Evolutionary conservation across 2,113 vertebrate species (phyloP).

Genomic region (Motacilla tschutschensis): DNA sequence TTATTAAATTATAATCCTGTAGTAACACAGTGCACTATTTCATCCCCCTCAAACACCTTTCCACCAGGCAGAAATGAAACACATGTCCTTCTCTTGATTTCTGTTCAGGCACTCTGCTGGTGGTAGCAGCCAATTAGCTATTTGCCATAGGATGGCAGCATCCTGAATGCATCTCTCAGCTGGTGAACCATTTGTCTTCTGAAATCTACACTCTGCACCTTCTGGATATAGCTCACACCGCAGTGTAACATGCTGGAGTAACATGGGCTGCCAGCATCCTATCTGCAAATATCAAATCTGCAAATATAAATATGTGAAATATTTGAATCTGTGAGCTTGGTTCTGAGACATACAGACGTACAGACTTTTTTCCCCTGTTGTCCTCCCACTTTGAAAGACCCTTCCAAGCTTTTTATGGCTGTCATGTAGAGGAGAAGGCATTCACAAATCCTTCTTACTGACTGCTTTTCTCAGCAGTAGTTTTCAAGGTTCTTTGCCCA

Average conservation of each 20-base stretch:
- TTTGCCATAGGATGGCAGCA: background rate
- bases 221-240: background rate
- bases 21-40: background rate
- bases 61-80: background rate
- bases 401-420: background rate
- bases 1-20: background rate
- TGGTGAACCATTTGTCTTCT: background rate
- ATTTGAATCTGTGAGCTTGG: background rate
- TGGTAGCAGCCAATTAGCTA: background rate
- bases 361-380: rapidly evolving
- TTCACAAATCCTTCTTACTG: background rate
- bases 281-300: background rate
- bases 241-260: background rate
- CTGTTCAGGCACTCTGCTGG: background rate
- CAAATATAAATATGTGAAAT: background rate
- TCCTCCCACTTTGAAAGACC: background rate
- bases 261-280: background rate
- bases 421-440: background rate
- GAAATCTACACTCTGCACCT: background rate
- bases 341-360: background rate
- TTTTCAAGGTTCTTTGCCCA: background rate
- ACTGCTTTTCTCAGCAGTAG: background rate
- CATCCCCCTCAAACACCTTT: background rate
- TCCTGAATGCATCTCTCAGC: background rate
- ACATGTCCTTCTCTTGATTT: background rate